Evolutionary conservation across 2,888 invertebrate species (phyloP).

Genomic region (Lasiommata megera): DNA sequence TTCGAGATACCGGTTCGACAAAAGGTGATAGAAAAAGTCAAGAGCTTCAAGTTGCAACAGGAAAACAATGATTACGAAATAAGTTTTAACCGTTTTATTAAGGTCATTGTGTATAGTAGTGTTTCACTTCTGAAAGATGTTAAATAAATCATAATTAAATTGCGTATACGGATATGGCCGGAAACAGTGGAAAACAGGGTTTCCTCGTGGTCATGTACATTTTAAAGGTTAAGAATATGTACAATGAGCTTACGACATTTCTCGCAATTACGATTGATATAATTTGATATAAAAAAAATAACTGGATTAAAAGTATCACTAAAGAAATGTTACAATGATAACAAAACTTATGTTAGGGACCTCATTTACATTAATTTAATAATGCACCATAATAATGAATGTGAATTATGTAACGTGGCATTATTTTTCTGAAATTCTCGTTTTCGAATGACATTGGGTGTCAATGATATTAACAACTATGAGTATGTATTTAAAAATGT

Average conservation of each 20-base stretch:
- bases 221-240: conserved; percentile 33
- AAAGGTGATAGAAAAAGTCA: conserved; percentile 13
- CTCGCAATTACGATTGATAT: neutral
- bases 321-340: too few relatives aligned
- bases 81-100: neutral
- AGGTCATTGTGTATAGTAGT: neutral
- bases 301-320: too few relatives aligned
- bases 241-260: conserved; percentile 17
- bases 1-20: neutral
- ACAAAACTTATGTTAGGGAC: too few relatives aligned
- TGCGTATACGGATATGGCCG: conserved; percentile 46
- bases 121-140: conserved; percentile 11
- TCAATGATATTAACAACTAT: too few relatives aligned
- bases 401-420: too few relatives aligned
- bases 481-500: too few relatives aligned
- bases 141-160: conserved; percentile 24
- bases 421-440: too few relatives aligned
- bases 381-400: too few relatives aligned
- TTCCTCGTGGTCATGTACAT: conserved; percentile 30
- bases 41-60: conserved; percentile 2
- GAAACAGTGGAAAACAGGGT: conserved; percentile 33
- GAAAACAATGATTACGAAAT: conserved; percentile 5
- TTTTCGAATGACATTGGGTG: too few relatives aligned
- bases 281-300: too few relatives aligned
- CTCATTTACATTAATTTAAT: too few relatives aligned